These are phyloP conservation scores for Latrodectus elegans DNA, from an alignment of 2,888 invertebrate species.

Conservation along the genomic window DNA sequence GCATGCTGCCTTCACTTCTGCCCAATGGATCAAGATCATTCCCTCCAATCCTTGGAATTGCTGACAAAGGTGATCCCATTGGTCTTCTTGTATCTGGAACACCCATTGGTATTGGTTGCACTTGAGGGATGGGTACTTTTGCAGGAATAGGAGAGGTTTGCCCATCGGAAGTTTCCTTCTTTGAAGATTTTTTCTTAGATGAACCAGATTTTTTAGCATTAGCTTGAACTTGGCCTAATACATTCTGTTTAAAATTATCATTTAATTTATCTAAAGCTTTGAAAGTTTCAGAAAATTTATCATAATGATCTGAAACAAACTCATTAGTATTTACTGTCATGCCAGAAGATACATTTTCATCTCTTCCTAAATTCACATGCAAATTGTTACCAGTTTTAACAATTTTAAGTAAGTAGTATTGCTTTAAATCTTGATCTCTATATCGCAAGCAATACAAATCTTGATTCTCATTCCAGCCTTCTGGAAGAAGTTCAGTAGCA, in stretches of 20 bases:
- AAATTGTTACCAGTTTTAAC: slow-evolving; percentile 8
- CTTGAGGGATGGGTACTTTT: neutral
- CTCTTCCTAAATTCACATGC: slow-evolving; percentile 13
- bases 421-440: neutral
- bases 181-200: neutral
- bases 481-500: slow-evolving; percentile 18
- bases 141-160: neutral
- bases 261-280: neutral
- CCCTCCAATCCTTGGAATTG: slow-evolving; percentile 5
- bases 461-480: slow-evolving; percentile 21
- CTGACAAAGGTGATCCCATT: too few species aligned
- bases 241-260: neutral
- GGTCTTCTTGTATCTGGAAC: neutral
- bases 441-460: slow-evolving; percentile 24
- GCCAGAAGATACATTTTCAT: slow-evolving; percentile 3
- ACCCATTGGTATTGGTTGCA: neutral
- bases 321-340: neutral
- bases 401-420: slow-evolving; percentile 13
- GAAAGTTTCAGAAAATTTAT: slow-evolving; percentile 8
- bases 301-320: slow-evolving; percentile 12
- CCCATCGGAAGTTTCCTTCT: neutral
- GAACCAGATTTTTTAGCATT: neutral
- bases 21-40: slow-evolving; percentile 31
- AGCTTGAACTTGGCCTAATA: neutral
- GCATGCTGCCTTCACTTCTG: slow-evolving; percentile 7